Percentiles rank a stretch among this genome's conserved stretches.
These are phyloP conservation scores for Melipona beecheii DNA, from an alignment of 2,888 invertebrate genomes.

Conservation along the genomic window DNA sequence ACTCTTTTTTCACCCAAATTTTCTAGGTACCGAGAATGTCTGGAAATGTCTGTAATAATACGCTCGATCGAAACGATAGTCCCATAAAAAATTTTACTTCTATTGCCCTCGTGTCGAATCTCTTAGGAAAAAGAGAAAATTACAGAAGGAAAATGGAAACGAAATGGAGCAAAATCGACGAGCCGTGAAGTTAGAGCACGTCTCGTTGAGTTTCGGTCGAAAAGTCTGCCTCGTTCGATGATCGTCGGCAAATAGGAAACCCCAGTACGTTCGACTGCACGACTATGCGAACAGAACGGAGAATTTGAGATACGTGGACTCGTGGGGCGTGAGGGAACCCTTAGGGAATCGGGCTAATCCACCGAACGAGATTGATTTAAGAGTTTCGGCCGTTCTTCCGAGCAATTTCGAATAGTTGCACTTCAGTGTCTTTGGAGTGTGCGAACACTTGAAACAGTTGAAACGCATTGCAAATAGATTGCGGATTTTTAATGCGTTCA, in stretches of 20 bases:
- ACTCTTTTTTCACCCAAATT: too few species aligned
- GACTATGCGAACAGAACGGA: slow-evolving; percentile 28
- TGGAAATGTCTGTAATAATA: too few species aligned
- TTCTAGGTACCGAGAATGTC: too few species aligned
- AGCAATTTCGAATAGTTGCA: slow-evolving; percentile 22
- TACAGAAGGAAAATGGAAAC: slow-evolving; percentile 21
- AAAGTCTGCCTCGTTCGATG: slow-evolving; percentile 28
- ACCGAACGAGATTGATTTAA: slow-evolving; percentile 77
- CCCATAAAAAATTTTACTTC: neutral
- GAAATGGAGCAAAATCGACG: slow-evolving; percentile 61
- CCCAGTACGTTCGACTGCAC: slow-evolving; percentile 5
- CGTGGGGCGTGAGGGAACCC: slow-evolving; percentile 49
- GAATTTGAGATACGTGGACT: slow-evolving; percentile 50
- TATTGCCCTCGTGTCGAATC: neutral
- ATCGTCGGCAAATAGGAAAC: slow-evolving; percentile 45
- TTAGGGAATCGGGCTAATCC: slow-evolving; percentile 64
- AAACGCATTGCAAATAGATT: neutral
- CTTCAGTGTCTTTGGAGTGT: neutral
- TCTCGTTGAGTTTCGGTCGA: slow-evolving; percentile 75
- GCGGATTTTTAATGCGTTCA: too few species aligned
- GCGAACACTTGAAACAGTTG: neutral
- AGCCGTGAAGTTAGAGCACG: slow-evolving; percentile 82
- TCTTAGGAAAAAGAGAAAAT: neutral
- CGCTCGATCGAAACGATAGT: too few species aligned
- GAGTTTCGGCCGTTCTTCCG: slow-evolving; percentile 36